These are phyloP conservation scores for Seriola dumerili DNA, from an alignment of 2,113 vertebrate genomes.

Conservation along the genomic window DNA sequence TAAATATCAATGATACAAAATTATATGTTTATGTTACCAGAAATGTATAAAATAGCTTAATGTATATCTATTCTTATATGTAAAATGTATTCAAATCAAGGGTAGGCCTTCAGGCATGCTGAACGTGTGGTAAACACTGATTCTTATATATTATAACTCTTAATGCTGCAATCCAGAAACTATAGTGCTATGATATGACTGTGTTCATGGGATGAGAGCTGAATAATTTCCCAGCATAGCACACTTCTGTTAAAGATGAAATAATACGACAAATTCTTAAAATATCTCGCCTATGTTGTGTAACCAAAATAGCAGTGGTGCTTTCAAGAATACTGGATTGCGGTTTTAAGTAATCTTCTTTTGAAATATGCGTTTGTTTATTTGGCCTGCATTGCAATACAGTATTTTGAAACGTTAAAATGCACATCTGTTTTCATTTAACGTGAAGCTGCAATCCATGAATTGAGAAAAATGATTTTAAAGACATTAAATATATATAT, in stretches of 20 bases:
- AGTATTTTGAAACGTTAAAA: slow-evolving; percentile 71
- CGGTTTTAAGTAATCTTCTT: slow-evolving; percentile 75
- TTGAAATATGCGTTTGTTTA: slow-evolving; percentile 62
- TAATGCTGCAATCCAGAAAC: slow-evolving; percentile 80
- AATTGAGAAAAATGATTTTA: slow-evolving; percentile 45
- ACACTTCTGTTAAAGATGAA: slow-evolving; percentile 49
- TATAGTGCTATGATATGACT: slow-evolving; percentile 54
- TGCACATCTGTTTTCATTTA: slow-evolving; percentile 64
- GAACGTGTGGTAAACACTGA: slow-evolving; percentile 66
- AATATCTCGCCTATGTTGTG: slow-evolving; percentile 43
- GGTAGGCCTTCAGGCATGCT: slow-evolving; percentile 77
- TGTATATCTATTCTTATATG: slow-evolving; percentile 82
- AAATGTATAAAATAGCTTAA: slow-evolving; percentile 79
- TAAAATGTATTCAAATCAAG: slow-evolving; percentile 77
- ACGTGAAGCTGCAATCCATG: slow-evolving; percentile 58
- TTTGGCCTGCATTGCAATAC: slow-evolving; percentile 75
- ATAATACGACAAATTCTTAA: slow-evolving; percentile 21
- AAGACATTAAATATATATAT: slow-evolving; percentile 32
- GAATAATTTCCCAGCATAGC: slow-evolving; percentile 38
- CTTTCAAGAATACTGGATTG: slow-evolving; percentile 76
- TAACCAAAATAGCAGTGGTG: slow-evolving; percentile 70
- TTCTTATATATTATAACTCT: slow-evolving; percentile 66
- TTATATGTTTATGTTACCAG: slow-evolving; percentile 78
- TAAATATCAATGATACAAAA: slow-evolving; percentile 71
- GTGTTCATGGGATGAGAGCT: slow-evolving; percentile 54